Percentiles rank a stretch among this genome's conserved stretches.
Evolutionary conservation across 2,797 vertebrate species (phyloP).

Genomic region (Siniperca scherzeri): DNA sequence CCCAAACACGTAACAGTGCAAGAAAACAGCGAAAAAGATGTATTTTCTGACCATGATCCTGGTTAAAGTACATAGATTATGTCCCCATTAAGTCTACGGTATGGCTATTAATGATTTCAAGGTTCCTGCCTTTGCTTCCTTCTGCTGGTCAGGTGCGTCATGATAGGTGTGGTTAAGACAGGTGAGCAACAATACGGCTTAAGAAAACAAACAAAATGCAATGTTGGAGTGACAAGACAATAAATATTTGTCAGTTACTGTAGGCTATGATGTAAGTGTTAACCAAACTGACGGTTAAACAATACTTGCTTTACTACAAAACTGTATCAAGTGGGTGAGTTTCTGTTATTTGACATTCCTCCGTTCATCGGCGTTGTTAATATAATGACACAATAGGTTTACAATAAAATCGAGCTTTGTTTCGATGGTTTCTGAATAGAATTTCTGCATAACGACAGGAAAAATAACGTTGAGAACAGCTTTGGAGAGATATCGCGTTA

Average conservation of each 20-base stretch:
- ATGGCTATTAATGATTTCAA: accelerated
- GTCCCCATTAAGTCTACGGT: accelerated
- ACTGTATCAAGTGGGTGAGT: no score
- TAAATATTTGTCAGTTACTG: background rate
- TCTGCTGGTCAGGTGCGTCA: conserved; percentile 41
- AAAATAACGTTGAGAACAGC: background rate
- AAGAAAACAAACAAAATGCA: background rate
- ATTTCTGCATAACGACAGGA: background rate
- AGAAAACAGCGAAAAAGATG: conserved; percentile 10
- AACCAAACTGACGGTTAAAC: no score
- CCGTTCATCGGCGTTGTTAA: background rate
- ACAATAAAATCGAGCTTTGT: accelerated
- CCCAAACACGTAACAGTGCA: conserved; percentile 36
- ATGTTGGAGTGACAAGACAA: accelerated
- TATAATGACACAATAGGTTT: background rate
- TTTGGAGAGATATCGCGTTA: conserved; percentile 58
- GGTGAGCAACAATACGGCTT: conserved; percentile 11
- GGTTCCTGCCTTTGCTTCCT: background rate
- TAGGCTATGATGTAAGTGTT: no score
- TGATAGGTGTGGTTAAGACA: conserved; percentile 52
- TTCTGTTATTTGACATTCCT: background rate
- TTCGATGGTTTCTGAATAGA: background rate
- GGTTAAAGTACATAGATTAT: background rate
- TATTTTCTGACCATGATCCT: conserved; percentile 55
- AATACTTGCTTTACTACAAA: background rate